Percentiles rank a stretch among this genome's conserved stretches.
Evolutionary conservation across 2,888 invertebrate genomes (phyloP).

Genomic region (Parochlus steinenii): DNA sequence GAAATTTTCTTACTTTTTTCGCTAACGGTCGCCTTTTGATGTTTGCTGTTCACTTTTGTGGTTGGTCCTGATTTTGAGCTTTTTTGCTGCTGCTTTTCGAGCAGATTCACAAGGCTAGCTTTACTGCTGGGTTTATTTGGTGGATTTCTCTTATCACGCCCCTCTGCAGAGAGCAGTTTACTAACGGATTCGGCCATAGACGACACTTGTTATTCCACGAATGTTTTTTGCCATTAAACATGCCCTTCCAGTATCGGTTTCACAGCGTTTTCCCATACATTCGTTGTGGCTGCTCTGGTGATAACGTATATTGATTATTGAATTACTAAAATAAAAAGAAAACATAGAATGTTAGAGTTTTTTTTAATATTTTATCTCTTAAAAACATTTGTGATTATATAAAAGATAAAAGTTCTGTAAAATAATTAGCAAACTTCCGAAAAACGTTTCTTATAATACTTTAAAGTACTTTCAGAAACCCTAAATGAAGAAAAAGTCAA

Average conservation of each 20-base stretch:
- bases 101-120: background rate
- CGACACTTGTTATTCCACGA: slow-evolving; percentile 52
- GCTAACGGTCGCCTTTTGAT: slow-evolving; percentile 10
- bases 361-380: slow-evolving; percentile 1
- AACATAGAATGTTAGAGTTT: background rate
- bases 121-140: slow-evolving; percentile 1
- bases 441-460: background rate
- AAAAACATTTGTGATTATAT: background rate
- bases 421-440: background rate
- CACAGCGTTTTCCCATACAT: background rate
- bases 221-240: slow-evolving; percentile 35
- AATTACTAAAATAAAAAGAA: slow-evolving; percentile 1
- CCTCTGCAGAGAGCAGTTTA: slow-evolving; percentile 58
- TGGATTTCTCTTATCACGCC: slow-evolving; percentile 20
- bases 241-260: slow-evolving; percentile 20
- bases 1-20: too few relatives aligned
- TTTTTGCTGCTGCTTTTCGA: slow-evolving; percentile 11
- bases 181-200: slow-evolving; percentile 85
- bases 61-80: slow-evolving; percentile 17
- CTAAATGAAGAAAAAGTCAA: too few relatives aligned
- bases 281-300: background rate
- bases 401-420: slow-evolving; percentile 1
- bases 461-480: too few relatives aligned
- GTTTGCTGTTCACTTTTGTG: slow-evolving; percentile 15
- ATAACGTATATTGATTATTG: slow-evolving; percentile 3